A percentile compares a stretch with the other conserved stretches of the same genome.
Evolutionary conservation across 2,113 vertebrate species (phyloP).

Genomic region (Geothlypis trichas): DNA sequence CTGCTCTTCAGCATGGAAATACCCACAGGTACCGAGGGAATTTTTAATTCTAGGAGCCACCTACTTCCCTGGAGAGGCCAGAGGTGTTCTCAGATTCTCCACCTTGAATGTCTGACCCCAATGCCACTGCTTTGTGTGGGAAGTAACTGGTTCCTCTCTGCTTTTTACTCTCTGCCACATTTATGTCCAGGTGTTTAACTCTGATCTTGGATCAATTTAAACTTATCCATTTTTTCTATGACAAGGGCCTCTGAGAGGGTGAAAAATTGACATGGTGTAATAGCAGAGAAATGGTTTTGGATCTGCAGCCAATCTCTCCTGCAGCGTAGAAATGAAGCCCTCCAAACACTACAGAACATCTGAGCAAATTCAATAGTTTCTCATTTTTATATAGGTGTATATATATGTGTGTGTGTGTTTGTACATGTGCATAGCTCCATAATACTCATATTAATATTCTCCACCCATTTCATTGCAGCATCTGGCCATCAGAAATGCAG

Average conservation of each 20-base stretch:
- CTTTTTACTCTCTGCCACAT: not conserved
- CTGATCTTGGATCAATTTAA: slow-evolving; percentile 26
- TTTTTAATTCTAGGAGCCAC: not conserved
- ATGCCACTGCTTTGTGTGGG: not conserved
- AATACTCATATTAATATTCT: not conserved
- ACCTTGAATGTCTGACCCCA: not conserved
- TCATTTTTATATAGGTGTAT: not conserved
- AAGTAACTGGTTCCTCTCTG: not conserved
- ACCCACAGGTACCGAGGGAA: not conserved
- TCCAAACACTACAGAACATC: not conserved
- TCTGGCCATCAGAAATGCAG: slow-evolving; percentile 22
- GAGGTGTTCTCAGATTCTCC: not conserved
- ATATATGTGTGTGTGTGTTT: not conserved
- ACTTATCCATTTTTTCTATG: slow-evolving; percentile 31
- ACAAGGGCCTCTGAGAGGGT: slow-evolving; percentile 6
- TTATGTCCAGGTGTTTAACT: slow-evolving; percentile 39
- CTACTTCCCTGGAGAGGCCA: not conserved
- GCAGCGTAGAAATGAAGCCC: not conserved
- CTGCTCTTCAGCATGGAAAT: not conserved
- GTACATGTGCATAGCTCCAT: not conserved
- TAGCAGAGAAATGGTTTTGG: slow-evolving; percentile 9
- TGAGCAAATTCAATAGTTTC: not conserved
- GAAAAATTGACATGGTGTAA: slow-evolving; percentile 51
- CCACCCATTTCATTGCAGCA: slow-evolving; percentile 33
- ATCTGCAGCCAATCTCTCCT: slow-evolving; percentile 9